Conservation (phyloP, 1,140 invertebrate species). For the Neuroterus valhalla region DNA sequence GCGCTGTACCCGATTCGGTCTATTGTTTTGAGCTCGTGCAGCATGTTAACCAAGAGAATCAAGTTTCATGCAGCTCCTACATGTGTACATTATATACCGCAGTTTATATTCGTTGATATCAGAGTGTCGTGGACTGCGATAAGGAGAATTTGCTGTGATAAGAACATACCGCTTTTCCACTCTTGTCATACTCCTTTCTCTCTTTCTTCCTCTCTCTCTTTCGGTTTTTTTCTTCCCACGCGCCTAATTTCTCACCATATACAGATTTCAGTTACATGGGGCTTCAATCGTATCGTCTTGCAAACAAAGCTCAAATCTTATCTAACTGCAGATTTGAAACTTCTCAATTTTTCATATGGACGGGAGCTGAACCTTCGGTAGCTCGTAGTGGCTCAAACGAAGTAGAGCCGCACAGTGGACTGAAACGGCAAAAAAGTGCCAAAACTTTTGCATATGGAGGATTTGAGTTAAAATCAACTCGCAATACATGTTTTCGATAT, state of each 20-base stretch:
- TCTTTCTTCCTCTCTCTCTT: slow-evolving; percentile 2
- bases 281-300: background rate
- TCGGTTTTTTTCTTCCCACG: slow-evolving; percentile 1
- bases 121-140: slow-evolving; percentile 9
- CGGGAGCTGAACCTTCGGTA: too few relatives aligned
- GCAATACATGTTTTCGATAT: too few relatives aligned
- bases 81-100: slow-evolving; percentile 40
- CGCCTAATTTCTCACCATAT: slow-evolving; percentile 1
- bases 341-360: background rate
- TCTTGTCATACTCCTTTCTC: background rate
- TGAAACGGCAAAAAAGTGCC: too few relatives aligned
- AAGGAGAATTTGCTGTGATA: slow-evolving; percentile 18
- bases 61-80: slow-evolving; percentile 47
- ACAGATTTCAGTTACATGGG: background rate
- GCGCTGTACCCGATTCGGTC: slow-evolving; percentile 38
- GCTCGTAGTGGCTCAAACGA: too few relatives aligned
- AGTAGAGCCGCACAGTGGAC: too few relatives aligned
- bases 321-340: background rate
- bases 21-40: slow-evolving; percentile 52
- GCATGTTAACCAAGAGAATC: slow-evolving; percentile 45
- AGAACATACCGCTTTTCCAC: slow-evolving; percentile 1
- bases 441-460: too few relatives aligned
- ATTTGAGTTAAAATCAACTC: too few relatives aligned
- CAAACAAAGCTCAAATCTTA: background rate
- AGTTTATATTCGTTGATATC: slow-evolving; percentile 6